Conservation (phyloP, 2,888 invertebrate genomes). For the Baronia brevicornis region DNA sequence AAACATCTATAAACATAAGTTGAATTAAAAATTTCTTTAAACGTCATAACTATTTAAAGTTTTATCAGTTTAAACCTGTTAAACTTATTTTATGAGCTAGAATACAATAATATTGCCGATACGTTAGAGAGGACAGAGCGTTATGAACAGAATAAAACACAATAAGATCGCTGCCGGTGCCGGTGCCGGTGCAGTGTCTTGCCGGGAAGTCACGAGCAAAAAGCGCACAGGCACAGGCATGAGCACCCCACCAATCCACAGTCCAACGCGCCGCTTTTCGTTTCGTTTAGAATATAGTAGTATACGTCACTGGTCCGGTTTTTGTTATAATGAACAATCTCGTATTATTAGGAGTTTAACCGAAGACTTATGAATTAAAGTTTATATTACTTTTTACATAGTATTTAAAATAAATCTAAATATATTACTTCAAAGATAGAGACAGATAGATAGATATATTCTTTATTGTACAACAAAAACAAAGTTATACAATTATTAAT, state of each 20-base stretch:
- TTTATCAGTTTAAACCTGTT: constrained; percentile 22
- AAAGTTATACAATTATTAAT: too few relatives aligned
- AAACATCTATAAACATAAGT: constrained; percentile 35
- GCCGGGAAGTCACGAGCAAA: constrained; percentile 43
- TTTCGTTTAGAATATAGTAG: constrained; percentile 12
- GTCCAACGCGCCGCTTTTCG: constrained; percentile 16
- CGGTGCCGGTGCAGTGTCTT: constrained; percentile 40
- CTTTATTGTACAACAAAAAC: too few relatives aligned
- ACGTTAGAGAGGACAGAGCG: constrained; percentile 56
- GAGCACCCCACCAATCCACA: too few relatives aligned
- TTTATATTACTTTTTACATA: too few relatives aligned
- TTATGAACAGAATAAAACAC: constrained; percentile 63
- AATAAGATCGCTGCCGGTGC: constrained; percentile 62
- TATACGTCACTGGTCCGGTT: constrained; percentile 6
- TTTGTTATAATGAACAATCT: too few relatives aligned
- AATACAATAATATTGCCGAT: constrained; percentile 32
- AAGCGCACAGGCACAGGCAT: constrained; percentile 37
- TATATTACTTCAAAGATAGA: too few relatives aligned
- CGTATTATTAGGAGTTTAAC: too few relatives aligned
- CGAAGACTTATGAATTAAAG: too few relatives aligned
- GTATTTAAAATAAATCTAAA: too few relatives aligned
- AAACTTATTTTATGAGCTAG: too few relatives aligned
- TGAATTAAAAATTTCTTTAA: constrained; percentile 35
- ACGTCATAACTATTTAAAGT: constrained; percentile 51
- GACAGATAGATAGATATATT: too few relatives aligned